phyloP scores from a whole-genome alignment of 2,797 vertebrate species.

The Betta splendens region DNA sequence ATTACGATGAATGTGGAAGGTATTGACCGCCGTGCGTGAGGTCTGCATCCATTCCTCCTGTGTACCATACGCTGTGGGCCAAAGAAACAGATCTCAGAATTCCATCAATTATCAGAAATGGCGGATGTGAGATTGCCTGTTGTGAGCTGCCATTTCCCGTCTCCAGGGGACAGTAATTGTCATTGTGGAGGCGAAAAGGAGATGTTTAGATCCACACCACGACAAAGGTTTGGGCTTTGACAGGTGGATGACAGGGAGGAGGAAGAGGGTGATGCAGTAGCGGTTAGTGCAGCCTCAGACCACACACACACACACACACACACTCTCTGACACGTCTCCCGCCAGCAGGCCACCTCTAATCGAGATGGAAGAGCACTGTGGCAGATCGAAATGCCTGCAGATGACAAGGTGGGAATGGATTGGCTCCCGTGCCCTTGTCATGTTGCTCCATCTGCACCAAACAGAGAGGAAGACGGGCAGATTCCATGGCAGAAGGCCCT shows the following conservation, averaged over 20 bases:
- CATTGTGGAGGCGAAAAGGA: constrained; percentile 50
- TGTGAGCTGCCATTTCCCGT: constrained; percentile 32
- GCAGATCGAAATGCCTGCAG: constrained; percentile 78
- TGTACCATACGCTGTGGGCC: constrained; percentile 13
- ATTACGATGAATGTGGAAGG: constrained; percentile 17
- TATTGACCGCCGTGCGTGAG: constrained; percentile 12
- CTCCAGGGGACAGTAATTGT: constrained; percentile 58
- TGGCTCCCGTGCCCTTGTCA: constrained; percentile 78
- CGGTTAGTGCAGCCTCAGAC: constrained; percentile 80
- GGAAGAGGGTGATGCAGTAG: constrained; percentile 39
- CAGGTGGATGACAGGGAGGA: constrained; percentile 68
- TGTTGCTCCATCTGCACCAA: constrained; percentile 73
- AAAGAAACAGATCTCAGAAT: constrained; percentile 5
- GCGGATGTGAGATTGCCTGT: constrained; percentile 43
- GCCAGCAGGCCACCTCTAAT: constrained; percentile 77
- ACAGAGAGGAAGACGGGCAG: constrained; percentile 70
- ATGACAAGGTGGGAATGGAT: constrained; percentile 80
- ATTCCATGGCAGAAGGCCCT: constrained; percentile 44
- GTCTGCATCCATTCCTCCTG: neutral
- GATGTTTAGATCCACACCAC: constrained; percentile 74
- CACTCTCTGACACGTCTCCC: constrained; percentile 61
- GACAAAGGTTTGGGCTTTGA: constrained; percentile 81
- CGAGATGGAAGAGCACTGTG: constrained; percentile 86
- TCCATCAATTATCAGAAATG: constrained; percentile 50
- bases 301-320: constrained; percentile 27